Conservation (phyloP, 2,888 invertebrate genomes). For the Isotomurus palustris region DNA sequence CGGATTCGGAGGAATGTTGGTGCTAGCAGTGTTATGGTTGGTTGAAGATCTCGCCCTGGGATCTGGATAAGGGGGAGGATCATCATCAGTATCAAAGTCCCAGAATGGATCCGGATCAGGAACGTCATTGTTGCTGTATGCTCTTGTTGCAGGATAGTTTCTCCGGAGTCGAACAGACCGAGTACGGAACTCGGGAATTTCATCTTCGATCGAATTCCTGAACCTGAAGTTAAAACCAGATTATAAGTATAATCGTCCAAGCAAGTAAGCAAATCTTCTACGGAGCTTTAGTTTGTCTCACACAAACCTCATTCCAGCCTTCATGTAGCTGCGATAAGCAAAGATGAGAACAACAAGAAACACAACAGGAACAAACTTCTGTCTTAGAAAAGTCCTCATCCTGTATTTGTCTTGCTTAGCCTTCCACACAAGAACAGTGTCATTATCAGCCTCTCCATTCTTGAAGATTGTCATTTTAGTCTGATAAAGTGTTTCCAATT, state of each 20-base stretch:
- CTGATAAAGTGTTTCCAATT: constrained; percentile 31
- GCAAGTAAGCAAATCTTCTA: no score
- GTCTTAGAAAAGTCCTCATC: constrained; percentile 31
- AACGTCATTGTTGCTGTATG: not conserved
- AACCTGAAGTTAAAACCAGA: not conserved
- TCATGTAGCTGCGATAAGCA: constrained; percentile 37
- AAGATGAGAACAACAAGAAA: constrained; percentile 33
- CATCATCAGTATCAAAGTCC: not conserved
- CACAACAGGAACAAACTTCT: constrained; percentile 34
- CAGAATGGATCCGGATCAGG: not conserved
- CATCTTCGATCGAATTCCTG: constrained; percentile 4
- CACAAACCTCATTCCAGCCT: constrained; percentile 28
- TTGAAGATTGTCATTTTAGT: constrained; percentile 28
- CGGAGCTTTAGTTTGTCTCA: not conserved
- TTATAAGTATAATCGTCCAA: no score
- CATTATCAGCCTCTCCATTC: constrained; percentile 26
- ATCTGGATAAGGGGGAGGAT: no score
- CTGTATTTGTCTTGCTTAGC: constrained; percentile 27
- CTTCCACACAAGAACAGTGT: constrained; percentile 31
- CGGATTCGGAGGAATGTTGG: no score
- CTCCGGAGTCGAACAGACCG: constrained; percentile 1
- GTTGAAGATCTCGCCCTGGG: not conserved
- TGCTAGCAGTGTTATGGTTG: not conserved
- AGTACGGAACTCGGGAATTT: constrained; percentile 3
- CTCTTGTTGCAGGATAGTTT: not conserved